Base-by-base conservation (phyloP, 2,888 invertebrate species). In the Ceraclea dissimilis region DNA sequence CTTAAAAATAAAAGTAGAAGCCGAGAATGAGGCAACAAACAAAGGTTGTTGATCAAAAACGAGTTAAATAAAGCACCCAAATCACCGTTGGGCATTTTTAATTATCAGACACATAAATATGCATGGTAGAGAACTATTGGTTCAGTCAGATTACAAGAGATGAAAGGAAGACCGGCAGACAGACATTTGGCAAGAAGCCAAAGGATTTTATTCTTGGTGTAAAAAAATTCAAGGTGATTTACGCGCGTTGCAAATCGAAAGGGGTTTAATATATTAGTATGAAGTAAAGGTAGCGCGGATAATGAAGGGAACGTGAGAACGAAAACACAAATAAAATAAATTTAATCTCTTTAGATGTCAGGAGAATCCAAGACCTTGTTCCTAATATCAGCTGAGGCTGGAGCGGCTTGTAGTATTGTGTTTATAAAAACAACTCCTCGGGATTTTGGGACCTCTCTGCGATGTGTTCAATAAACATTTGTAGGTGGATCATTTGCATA, bases 81-180 rank as follows among this genome's bases (percentile, higher is more conserved):
- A 56, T 58, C 58, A 56, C 56, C 56, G 52, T 33, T 51, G 51
- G 58, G 58, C 58, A 57, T 54, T 57, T 59, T 59, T 60, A 60
- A 60, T 60, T 60, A 60, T 58, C 53, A 54, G 48, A 54, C 58
- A 51, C 56, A 60, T 60, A 58, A 58, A 58, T 60, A 60, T 60
- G 58, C 58, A 58, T 51, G 56, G 54, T 47, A 22, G 50, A 34
- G 53, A 53, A 22, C 53, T 51, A 59, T 56, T 53, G 59, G 56
- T 46, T 44, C 55, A 52, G 56, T 5, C 52, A 49, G 58, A 48
- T 54, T 39, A 54, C 56, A 33, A 33, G 44, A 56, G 51, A 59
- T 59, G 56, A 59, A 59, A 59, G 53, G 34, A 44, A 49, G 13
- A 43, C 54, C 54, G 54, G 49, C 54, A 44, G 51, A 47, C 56